phyloP scores from a whole-genome alignment of 2,797 vertebrate species.

The Psittacula echo region DNA sequence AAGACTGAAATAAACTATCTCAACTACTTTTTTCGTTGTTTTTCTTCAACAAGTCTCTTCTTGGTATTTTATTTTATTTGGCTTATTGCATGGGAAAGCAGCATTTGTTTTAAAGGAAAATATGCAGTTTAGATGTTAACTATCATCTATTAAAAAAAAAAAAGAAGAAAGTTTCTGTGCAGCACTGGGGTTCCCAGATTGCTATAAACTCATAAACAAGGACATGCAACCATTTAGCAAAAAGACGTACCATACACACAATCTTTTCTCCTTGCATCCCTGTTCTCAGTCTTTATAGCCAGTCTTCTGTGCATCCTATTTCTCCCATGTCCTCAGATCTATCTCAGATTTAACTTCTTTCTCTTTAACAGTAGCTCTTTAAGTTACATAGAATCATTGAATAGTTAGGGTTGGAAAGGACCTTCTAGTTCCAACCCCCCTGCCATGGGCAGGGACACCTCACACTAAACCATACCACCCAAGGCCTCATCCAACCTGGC shows the following conservation, averaged over 20 bases:
- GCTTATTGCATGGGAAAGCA: constrained; percentile 51
- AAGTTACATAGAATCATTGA: neutral
- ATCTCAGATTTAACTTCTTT: neutral
- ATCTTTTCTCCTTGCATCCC: neutral
- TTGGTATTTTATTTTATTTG: constrained; percentile 65
- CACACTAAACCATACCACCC: no score
- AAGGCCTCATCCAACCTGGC: no score
- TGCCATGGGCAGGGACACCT: no score
- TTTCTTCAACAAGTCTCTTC: constrained; percentile 10
- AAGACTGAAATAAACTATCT: neutral
- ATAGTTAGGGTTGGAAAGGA: no score
- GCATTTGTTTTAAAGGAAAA: constrained; percentile 35
- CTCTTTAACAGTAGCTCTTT: neutral
- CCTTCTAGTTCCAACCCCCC: no score
- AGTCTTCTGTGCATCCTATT: neutral
- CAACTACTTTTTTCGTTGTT: neutral
- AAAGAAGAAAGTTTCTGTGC: neutral
- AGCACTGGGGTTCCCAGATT: neutral
- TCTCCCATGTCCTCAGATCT: neutral
- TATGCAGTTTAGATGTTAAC: neutral
- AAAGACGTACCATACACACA: neutral
- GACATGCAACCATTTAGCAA: neutral
- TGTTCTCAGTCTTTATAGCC: neutral
- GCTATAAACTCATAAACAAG: neutral
- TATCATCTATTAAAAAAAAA: neutral